Evolutionary conservation across 1,140 invertebrate species (phyloP), one percentile per base, ranked within the genome.

Genomic region (Anastrepha ludens): DNA sequence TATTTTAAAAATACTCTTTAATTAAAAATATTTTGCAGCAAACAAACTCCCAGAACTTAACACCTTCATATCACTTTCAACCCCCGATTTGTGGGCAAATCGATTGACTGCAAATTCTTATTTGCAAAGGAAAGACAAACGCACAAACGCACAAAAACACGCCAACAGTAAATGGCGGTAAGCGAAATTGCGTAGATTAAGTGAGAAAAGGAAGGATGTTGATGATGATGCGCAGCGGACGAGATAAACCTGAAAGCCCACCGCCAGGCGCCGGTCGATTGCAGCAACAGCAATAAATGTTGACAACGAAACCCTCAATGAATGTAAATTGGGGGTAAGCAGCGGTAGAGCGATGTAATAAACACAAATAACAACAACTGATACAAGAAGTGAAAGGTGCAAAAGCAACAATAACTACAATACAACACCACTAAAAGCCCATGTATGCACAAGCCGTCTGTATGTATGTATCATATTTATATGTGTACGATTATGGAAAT

Each of bases 251-350:
- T n/a, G n/a, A 62, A 62, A 62, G 9, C 60, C 60, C 8, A n/a
- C 60, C 60, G n/a, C 4, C 60, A 15, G 7, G n/a, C 60, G 60
- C 60, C 60, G 60, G 60, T n/a, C 15, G 13, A 62, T n/a, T 62
- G 60, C 15, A 62, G 60, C 13, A 62, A 62, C 9, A 62, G 60
- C 60, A 62, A 62, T 62, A 62, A 62, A 62, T n/a, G n/a, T 62
- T 62, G 60, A 62, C 60, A 62, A 62, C 13, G 60, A 62, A 62
- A 62, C 60, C 60, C 60, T 62, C n/a, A 62, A 62, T 62, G n/a
- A 62, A 17, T 62, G 60, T 62, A 17, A 62, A 62, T 62, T 8
- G 60, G 9, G 60, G 11, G 60, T 62, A 62, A 62, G n/a, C 13
- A 17, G 60, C n/a, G 60, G n/a, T 6, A 62, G 50, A 55, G 11